Conservation (phyloP, 2,113 vertebrate genomes). For the Gnathonemus echidnorhynchus region DNA sequence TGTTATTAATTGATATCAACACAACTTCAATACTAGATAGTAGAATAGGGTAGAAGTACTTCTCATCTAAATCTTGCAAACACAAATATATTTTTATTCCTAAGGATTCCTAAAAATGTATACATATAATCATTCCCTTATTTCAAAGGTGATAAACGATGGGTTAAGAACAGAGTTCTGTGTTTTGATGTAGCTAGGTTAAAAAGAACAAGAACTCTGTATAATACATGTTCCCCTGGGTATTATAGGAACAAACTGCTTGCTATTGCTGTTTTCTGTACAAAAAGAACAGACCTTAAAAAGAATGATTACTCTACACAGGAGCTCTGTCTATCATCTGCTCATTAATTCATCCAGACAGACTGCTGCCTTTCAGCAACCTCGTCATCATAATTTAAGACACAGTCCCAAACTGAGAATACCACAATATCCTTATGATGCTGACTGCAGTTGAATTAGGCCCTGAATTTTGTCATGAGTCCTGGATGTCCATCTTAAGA, state of each 20-base stretch:
- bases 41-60: neutral
- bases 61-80: neutral
- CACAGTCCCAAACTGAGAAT: neutral
- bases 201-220: neutral
- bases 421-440: neutral
- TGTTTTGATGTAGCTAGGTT: neutral
- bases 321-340: neutral
- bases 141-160: neutral
- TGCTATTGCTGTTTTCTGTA: neutral
- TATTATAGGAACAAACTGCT: neutral
- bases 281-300: neutral
- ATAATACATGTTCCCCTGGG: neutral
- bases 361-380: neutral
- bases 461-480: neutral
- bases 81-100: neutral
- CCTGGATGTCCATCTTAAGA: neutral
- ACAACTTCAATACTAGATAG: neutral
- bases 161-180: neutral
- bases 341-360: neutral
- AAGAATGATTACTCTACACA: neutral
- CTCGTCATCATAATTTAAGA: neutral
- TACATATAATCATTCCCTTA: neutral
- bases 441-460: neutral
- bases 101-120: neutral
- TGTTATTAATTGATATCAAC: neutral